Percentiles rank a stretch among this genome's conserved stretches.
Conservation (phyloP, 1,140 invertebrate genomes). For the Calosoma granatense region DNA sequence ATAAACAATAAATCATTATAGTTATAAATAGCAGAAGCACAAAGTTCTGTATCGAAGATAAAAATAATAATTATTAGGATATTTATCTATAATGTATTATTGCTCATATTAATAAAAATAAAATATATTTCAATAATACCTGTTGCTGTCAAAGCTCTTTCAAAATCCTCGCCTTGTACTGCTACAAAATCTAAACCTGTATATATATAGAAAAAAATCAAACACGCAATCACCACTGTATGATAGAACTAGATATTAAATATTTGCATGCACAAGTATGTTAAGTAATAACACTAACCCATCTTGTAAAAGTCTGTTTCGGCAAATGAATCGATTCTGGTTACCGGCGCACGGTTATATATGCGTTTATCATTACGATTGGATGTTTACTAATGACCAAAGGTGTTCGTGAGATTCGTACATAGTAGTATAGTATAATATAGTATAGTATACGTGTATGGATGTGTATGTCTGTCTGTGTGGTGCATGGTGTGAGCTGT, state of each 20-base stretch:
- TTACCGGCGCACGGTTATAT: background rate
- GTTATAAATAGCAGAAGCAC: too few relatives aligned
- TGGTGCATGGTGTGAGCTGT: background rate
- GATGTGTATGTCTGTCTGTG: too few relatives aligned
- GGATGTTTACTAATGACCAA: background rate
- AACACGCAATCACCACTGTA: constrained; percentile 13
- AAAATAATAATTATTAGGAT: constrained; percentile 7
- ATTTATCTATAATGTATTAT: background rate
- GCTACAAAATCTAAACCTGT: constrained; percentile 59
- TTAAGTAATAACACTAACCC: constrained; percentile 19
- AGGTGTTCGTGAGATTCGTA: background rate
- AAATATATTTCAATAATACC: constrained; percentile 36
- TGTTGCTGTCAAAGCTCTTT: constrained; percentile 56
- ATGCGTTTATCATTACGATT: background rate
- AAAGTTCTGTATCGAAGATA: too few relatives aligned
- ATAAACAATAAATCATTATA: too few relatives aligned
- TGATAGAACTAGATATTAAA: constrained; percentile 11
- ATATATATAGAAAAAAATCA: constrained; percentile 28
- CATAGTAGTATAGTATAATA: too few relatives aligned
- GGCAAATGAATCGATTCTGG: background rate
- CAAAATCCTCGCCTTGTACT: constrained; percentile 57
- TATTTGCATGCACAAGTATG: constrained; percentile 10
- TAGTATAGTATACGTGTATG: too few relatives aligned
- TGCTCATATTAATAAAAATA: constrained; percentile 2
- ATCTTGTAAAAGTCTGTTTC: constrained; percentile 11